phyloP scores from a whole-genome alignment of 1,140 invertebrate genomes.

The Agrilus planipennis region DNA sequence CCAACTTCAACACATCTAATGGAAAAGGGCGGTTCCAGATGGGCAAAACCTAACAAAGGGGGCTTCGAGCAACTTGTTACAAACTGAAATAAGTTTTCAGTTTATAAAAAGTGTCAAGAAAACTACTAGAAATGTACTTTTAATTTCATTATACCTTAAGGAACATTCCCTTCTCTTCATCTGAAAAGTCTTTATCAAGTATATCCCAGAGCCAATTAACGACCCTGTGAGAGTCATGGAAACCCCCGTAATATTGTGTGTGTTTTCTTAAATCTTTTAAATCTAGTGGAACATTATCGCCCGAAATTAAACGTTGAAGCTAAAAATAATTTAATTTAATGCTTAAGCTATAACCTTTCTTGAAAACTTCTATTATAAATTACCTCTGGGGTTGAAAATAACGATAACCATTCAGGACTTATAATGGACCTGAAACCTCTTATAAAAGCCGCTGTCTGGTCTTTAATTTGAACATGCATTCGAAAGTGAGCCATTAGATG shows the following conservation, averaged over 20 bases:
- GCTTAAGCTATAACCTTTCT: no score
- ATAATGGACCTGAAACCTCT: constrained; percentile 93
- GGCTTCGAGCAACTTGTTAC: constrained; percentile 98
- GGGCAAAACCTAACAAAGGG: constrained; percentile 91
- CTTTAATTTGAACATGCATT: constrained; percentile 93
- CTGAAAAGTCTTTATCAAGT: constrained; percentile 87
- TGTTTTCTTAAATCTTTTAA: constrained; percentile 80
- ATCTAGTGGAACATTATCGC: constrained; percentile 84
- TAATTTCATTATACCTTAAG: constrained; percentile 53
- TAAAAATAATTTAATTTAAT: no score
- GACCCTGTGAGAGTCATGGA: constrained; percentile 95
- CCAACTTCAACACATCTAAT: constrained; percentile 98
- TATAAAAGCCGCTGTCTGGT: constrained; percentile 93
- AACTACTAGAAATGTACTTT: neutral
- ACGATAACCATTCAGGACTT: constrained; percentile 85
- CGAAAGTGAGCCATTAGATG: constrained; percentile 98
- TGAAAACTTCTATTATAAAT: no score
- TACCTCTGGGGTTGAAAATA: constrained; percentile 96
- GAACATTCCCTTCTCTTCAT: constrained; percentile 85
- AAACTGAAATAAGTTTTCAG: constrained; percentile 56
- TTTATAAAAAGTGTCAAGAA: constrained; percentile 5
- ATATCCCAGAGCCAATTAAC: constrained; percentile 99
- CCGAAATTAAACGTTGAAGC: constrained; percentile 81
- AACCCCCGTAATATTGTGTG: constrained; percentile 98
- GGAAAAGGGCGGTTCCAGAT: constrained; percentile 96